These are phyloP conservation scores for Campoplex capitator DNA, from an alignment of 2,888 invertebrate genomes.

Conservation along the genomic window DNA sequence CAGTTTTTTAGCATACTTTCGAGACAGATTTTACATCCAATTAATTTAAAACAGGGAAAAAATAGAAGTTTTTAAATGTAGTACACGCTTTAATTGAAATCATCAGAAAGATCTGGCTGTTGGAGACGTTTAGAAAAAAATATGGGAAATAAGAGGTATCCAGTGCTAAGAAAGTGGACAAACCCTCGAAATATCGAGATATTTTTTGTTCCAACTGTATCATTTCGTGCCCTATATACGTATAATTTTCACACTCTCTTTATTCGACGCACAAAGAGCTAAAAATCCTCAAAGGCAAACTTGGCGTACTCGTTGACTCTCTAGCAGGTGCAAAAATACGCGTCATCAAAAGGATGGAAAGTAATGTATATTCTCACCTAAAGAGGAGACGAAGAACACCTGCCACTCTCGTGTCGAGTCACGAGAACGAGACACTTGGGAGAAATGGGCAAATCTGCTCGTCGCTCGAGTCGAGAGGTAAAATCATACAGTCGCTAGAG, in stretches of 20 bases:
- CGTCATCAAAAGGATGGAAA: slow-evolving; percentile 50
- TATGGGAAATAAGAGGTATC: not conserved
- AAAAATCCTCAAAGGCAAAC: slow-evolving; percentile 28
- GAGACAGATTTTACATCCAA: not conserved
- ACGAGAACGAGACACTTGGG: slow-evolving; percentile 36
- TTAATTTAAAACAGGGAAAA: not conserved
- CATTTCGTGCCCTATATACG: not conserved
- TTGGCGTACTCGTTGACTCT: slow-evolving; percentile 18
- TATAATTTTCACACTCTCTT: slow-evolving; percentile 14
- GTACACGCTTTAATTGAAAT: not conserved
- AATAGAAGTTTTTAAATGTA: not conserved
- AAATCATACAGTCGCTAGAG: slow-evolving; percentile 53
- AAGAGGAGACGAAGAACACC: slow-evolving; percentile 53
- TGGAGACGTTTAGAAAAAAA: not conserved
- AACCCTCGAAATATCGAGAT: not conserved
- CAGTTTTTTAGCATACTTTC: not conserved
- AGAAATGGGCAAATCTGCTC: slow-evolving; percentile 58
- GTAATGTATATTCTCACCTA: slow-evolving; percentile 57
- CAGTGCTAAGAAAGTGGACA: not conserved
- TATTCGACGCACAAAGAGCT: slow-evolving; percentile 1
- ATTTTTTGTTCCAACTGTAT: not conserved
- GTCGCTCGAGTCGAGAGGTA: slow-evolving; percentile 54
- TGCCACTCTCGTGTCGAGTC: slow-evolving; percentile 62
- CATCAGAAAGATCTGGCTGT: not conserved
- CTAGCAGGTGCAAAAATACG: slow-evolving; percentile 64